Conservation (phyloP, 2,113 vertebrate genomes). For the Carollia perspicillata region DNA sequence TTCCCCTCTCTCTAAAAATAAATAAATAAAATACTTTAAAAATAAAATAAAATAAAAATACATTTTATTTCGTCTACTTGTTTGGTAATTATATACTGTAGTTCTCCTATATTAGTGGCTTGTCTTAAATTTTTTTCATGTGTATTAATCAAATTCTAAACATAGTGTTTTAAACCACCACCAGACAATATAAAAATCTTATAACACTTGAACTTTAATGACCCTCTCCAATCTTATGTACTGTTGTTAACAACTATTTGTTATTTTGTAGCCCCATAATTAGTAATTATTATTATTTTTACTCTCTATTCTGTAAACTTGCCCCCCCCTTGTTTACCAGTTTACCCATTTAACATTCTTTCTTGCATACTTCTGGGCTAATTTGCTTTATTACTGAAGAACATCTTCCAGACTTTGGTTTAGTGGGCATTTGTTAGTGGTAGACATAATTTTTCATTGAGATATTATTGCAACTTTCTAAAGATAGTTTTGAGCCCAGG, state of each 20-base stretch:
- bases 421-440: neutral
- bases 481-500: neutral
- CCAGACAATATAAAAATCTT: neutral
- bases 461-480: neutral
- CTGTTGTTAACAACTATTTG: neutral
- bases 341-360: neutral
- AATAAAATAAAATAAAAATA: too few species aligned
- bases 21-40: too few species aligned
- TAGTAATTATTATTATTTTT: neutral
- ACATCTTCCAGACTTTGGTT: neutral
- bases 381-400: constrained; percentile 12
- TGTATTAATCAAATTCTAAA: neutral
- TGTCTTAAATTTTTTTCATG: neutral
- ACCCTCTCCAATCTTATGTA: neutral
- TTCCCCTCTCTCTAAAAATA: too few species aligned
- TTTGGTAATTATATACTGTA: neutral
- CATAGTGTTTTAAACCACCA: neutral
- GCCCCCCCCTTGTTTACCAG: neutral
- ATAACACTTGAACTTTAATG: neutral
- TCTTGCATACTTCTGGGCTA: neutral
- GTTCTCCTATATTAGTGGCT: neutral
- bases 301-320: neutral
- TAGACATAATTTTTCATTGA: neutral
- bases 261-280: neutral
- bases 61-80: neutral